Evolutionary conservation across 2,113 vertebrate species (phyloP).

Genomic region (Pontoporia blainvillei): DNA sequence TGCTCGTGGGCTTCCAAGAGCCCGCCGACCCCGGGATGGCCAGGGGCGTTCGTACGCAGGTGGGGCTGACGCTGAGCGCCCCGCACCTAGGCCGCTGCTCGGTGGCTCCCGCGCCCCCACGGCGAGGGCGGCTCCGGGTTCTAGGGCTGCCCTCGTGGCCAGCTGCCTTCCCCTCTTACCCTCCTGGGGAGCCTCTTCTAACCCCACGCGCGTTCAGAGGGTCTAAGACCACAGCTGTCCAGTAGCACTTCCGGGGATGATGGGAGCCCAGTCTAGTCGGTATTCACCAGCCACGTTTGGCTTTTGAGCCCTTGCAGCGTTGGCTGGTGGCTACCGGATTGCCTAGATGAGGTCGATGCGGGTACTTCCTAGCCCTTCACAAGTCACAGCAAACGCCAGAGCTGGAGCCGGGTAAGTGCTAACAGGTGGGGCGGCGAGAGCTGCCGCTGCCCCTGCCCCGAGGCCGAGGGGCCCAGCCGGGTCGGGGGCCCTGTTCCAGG

Average conservation of each 20-base stretch:
- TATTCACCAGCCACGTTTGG: neutral
- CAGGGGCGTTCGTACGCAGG: neutral
- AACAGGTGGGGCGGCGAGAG: rapidly evolving
- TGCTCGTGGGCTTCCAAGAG: neutral
- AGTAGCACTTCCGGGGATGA: neutral
- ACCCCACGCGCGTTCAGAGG: neutral
- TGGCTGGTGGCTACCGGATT: neutral
- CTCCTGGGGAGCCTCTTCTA: neutral
- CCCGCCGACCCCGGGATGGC: rapidly evolving
- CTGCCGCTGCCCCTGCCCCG: neutral
- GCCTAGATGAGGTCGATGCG: neutral
- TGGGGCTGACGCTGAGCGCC: neutral
- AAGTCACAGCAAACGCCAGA: neutral
- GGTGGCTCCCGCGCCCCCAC: neutral
- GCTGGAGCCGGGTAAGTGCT: neutral
- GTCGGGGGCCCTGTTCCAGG: neutral
- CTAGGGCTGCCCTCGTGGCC: neutral
- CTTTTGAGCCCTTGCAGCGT: neutral
- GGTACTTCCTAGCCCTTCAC: neutral
- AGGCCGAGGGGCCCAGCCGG: rapidly evolving
- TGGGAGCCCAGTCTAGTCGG: rapidly evolving
- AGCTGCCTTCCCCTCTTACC: neutral
- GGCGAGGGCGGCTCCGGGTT: neutral
- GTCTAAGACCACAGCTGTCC: neutral
- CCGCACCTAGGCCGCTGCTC: neutral